Evolutionary conservation across 1,140 invertebrate genomes (phyloP).

Genomic region (Pseudobourletiella spinata): DNA sequence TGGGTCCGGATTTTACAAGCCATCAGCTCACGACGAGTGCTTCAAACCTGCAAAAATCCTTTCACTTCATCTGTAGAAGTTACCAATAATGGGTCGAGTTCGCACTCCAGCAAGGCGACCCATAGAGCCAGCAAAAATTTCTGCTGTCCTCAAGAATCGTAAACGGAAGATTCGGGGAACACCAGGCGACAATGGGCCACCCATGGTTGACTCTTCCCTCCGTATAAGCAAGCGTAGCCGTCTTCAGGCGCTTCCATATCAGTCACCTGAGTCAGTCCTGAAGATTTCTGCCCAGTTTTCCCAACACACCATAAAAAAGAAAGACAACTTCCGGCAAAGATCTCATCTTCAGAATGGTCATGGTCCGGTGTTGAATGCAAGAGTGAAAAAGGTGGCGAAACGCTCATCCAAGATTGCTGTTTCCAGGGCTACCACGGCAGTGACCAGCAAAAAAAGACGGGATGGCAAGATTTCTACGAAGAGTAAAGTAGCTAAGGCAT

Average conservation of each 20-base stretch:
- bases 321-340: not conserved
- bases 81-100: too few species aligned
- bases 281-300: not conserved
- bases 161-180: too few species aligned
- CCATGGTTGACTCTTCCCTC: too few species aligned
- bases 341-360: not conserved
- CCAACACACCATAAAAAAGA: not conserved
- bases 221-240: not conserved
- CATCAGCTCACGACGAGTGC: too few species aligned
- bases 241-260: not conserved
- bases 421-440: not conserved
- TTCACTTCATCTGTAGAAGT: too few species aligned
- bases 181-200: too few species aligned
- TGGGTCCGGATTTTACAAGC: too few species aligned
- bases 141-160: too few species aligned
- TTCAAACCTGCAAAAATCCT: too few species aligned
- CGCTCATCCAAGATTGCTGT: not conserved
- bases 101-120: too few species aligned
- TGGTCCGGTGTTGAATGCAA: not conserved
- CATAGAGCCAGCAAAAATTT: too few species aligned
- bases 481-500: not conserved
- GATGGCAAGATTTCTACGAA: not conserved
- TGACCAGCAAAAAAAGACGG: not conserved
- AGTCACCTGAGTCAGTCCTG: not conserved
- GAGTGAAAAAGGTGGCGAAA: not conserved